A percentile compares a stretch with the other conserved stretches of the same genome.
Conservation (phyloP, 2,888 invertebrate species). For the Ptychoptera contaminata region DNA sequence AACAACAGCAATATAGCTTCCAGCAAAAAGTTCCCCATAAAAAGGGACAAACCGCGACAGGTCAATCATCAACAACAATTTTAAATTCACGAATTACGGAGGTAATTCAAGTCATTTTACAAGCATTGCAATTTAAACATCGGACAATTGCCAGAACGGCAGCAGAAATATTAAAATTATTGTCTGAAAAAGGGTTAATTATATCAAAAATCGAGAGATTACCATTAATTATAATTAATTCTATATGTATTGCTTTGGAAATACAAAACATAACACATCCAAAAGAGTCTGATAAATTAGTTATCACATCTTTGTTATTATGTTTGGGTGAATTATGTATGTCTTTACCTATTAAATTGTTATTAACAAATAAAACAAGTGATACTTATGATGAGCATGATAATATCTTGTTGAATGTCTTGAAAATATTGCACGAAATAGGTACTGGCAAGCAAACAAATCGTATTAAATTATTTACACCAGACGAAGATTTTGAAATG, state of each 20-base stretch:
- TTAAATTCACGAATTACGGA: constrained; percentile 26
- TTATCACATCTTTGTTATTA: constrained; percentile 52
- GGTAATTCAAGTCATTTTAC: constrained; percentile 27
- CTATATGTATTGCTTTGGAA: constrained; percentile 28
- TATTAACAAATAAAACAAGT: constrained; percentile 31
- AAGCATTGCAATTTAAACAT: constrained; percentile 30
- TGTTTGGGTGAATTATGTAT: constrained; percentile 92
- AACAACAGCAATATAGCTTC: constrained; percentile 11
- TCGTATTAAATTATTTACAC: constrained; percentile 22
- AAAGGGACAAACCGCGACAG: constrained; percentile 11
- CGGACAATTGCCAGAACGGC: constrained; percentile 28
- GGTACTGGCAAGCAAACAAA: constrained; percentile 25
- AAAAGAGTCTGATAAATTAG: constrained; percentile 27
- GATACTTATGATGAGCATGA: constrained; percentile 33
- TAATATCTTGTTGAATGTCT: constrained; percentile 36
- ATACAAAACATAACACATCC: constrained; percentile 27
- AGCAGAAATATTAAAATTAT: constrained; percentile 26
- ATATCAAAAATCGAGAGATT: constrained; percentile 24
- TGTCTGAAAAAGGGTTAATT: constrained; percentile 24
- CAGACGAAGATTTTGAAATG: constrained; percentile 30
- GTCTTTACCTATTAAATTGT: constrained; percentile 51
- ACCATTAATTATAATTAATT: constrained; percentile 25
- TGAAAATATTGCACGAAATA: constrained; percentile 42
- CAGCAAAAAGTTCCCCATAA: constrained; percentile 21
- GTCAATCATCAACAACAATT: not conserved